Evolutionary conservation across 2,888 invertebrate species (phyloP), one percentile per base, ranked within the genome.

Genomic region (Leucophenga montana): DNA sequence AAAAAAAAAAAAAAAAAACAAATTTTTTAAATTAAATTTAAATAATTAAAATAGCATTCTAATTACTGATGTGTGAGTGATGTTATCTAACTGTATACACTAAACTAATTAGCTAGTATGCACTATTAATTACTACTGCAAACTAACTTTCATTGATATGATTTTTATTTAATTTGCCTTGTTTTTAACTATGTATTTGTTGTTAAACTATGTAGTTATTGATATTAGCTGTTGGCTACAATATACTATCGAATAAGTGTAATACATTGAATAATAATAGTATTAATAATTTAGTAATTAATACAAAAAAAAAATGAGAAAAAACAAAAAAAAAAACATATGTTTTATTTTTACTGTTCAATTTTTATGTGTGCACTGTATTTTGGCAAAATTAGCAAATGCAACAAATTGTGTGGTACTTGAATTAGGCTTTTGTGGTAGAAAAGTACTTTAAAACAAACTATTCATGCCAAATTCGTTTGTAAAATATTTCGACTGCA

Each of bases 351-450:
- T 54, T 20, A 53, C 20, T 16, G 27, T 6, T 65, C 61, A 50
- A 8, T 74, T 69, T 73, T 79, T 5, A 79, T 75, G 66, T 75
- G 66, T 75, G 70, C 78, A 83, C 80, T 84, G 84, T 73, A 82
- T 82, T 82, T 82, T 82, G 81, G 81, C 81, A 82, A 82, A 82
- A 84, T 79, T 77, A 81, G 84, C 83, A 84, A 82, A 79, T 39
- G 39, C 39, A 39, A 39, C 39, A 39, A 8, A 39, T 3, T 11
- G 39, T 39, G 39, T 27, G 27, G 4, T 27, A 27, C 27, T 27
- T 27, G 5, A 11, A 39, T n/a, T 39, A 39, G 39, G 39, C 39
- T 3, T 3, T 4, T 27, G 27, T 27, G 27, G 27, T 27, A 27
- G 27, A 27, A 27, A 27, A 27, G 27, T 27, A 27, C 27, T 3